Evolutionary conservation across 1,140 invertebrate species (phyloP).

Genomic region (Papilio machaon): DNA sequence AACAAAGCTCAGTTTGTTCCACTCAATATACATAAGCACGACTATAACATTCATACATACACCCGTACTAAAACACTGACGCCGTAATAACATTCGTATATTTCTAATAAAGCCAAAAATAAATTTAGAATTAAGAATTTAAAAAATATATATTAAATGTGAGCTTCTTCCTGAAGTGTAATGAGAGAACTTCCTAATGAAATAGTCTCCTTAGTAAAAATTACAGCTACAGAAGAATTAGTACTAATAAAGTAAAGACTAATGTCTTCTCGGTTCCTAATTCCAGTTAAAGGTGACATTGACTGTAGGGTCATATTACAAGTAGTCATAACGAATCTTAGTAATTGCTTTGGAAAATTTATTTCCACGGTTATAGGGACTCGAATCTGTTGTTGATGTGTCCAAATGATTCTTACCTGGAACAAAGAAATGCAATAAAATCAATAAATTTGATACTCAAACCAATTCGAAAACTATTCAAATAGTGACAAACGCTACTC

Average conservation of each 20-base stretch:
- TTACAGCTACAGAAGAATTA: too few species aligned
- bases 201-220: too few species aligned
- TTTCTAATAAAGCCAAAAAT: not conserved
- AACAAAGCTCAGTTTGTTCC: constrained; percentile 54
- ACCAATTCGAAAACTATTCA: constrained; percentile 12
- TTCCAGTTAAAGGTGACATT: too few species aligned
- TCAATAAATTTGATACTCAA: not conserved
- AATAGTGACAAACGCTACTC: constrained; percentile 16
- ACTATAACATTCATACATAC: constrained; percentile 34
- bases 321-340: not conserved
- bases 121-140: not conserved
- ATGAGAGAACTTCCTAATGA: too few species aligned
- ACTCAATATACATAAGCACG: constrained; percentile 35
- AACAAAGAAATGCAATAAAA: constrained; percentile 54
- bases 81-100: not conserved
- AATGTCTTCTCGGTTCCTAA: too few species aligned
- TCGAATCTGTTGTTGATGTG: not conserved
- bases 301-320: too few species aligned
- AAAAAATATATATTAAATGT: not conserved
- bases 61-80: constrained; percentile 16
- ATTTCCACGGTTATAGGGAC: not conserved
- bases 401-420: constrained; percentile 57
- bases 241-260: too few species aligned
- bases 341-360: not conserved
- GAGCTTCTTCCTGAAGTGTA: too few species aligned